A percentile compares a stretch with the other conserved stretches of the same genome.
phyloP scores from a whole-genome alignment of 2,113 vertebrate genomes.

The Copsychus sechellarum region DNA sequence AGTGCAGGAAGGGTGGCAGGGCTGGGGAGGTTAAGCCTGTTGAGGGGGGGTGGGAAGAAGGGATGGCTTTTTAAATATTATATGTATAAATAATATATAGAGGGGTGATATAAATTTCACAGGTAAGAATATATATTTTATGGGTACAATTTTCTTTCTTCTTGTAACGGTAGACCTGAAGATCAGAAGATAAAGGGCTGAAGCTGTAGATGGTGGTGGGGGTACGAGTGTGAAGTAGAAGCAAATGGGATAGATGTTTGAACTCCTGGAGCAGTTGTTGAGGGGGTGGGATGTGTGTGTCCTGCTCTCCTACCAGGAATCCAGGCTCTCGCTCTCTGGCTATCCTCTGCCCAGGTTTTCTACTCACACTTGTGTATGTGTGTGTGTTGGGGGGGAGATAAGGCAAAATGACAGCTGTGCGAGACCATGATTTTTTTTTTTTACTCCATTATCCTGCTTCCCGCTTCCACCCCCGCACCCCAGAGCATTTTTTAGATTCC shows the following conservation, averaged over 20 bases:
- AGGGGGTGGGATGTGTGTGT: neutral
- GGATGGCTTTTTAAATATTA: neutral
- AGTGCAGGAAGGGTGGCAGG: neutral
- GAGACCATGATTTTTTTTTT: conserved; percentile 57
- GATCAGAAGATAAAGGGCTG: neutral
- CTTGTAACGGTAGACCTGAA: neutral
- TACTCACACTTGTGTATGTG: neutral
- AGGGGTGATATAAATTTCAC: neutral
- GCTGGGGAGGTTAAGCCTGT: neutral
- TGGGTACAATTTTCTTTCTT: neutral
- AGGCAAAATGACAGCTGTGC: conserved; percentile 52
- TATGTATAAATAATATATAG: neutral
- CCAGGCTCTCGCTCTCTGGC: neutral
- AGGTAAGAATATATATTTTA: neutral
- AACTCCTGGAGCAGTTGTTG: conserved; percentile 12
- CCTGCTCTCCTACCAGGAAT: neutral
- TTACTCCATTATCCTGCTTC: conserved; percentile 42
- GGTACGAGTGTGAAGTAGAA: neutral
- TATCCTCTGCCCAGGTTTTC: neutral
- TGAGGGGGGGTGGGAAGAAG: neutral
- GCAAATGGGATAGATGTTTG: neutral
- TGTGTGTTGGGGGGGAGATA: conserved; percentile 6
- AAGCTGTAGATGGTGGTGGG: neutral
- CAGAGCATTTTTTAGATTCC: conserved; percentile 37
- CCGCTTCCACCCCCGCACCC: conserved; percentile 10